Evolutionary conservation across 2,888 invertebrate genomes (phyloP).

Genomic region (Erynnis tages): DNA sequence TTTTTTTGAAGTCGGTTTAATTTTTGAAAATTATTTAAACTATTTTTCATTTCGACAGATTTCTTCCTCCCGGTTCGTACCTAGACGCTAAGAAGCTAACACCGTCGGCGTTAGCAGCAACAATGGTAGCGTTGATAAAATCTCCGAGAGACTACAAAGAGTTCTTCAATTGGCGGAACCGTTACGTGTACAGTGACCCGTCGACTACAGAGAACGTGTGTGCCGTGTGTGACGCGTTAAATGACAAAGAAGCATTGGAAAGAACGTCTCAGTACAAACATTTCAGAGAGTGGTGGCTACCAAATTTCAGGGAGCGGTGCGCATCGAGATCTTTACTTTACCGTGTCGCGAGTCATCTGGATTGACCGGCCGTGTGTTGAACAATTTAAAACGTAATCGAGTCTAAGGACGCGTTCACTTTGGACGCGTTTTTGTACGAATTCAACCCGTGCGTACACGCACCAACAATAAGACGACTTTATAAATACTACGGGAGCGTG

Average conservation of each 20-base stretch:
- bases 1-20: too few species aligned
- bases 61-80: slow-evolving; percentile 66
- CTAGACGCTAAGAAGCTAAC: slow-evolving; percentile 46
- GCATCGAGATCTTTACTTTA: too few species aligned
- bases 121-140: slow-evolving; percentile 47
- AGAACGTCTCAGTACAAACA: slow-evolving; percentile 42
- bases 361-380: too few species aligned
- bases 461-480: too few species aligned
- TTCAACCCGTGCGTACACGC: too few species aligned
- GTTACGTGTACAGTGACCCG: slow-evolving; percentile 49
- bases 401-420: too few species aligned
- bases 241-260: slow-evolving; percentile 41
- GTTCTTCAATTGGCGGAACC: slow-evolving; percentile 56
- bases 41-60: slow-evolving; percentile 56
- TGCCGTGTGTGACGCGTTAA: slow-evolving; percentile 53
- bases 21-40: too few species aligned
- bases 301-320: slow-evolving; percentile 40
- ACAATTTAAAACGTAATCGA: too few species aligned
- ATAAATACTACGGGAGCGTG: too few species aligned
- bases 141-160: slow-evolving; percentile 46
- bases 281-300: slow-evolving; percentile 62
- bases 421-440: too few species aligned
- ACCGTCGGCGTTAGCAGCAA: slow-evolving; percentile 44
- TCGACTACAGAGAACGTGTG: slow-evolving; percentile 49
- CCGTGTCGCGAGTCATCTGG: too few species aligned